A percentile compares a stretch with the other conserved stretches of the same genome.
Evolutionary conservation across 2,797 vertebrate species (phyloP).

Genomic region (Lophius americanus): DNA sequence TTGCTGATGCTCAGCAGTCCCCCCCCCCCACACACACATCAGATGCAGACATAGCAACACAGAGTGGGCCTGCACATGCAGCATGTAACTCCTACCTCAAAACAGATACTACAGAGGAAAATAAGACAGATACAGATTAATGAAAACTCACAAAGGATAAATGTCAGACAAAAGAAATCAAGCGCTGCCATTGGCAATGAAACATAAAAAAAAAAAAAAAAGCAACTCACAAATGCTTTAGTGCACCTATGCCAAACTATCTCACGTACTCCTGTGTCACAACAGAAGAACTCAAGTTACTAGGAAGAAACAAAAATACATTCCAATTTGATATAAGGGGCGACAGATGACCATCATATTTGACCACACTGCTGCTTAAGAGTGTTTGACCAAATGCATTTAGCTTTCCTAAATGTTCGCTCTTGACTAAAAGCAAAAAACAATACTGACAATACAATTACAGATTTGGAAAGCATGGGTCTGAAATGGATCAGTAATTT

Average conservation of each 20-base stretch:
- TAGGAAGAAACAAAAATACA: slow-evolving; percentile 84
- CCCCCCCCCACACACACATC: slow-evolving; percentile 18
- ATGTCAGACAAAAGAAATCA: slow-evolving; percentile 33
- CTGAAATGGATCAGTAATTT: slow-evolving; percentile 3
- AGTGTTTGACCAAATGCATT: slow-evolving; percentile 21
- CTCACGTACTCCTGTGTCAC: slow-evolving; percentile 43
- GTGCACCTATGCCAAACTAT: slow-evolving; percentile 78
- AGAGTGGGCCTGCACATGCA: slow-evolving; percentile 23
- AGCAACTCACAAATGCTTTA: slow-evolving; percentile 48
- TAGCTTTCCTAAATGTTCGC: not conserved
- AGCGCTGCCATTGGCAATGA: slow-evolving; percentile 24
- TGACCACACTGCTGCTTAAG: too few relatives aligned
- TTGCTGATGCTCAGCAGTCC: slow-evolving; percentile 74
- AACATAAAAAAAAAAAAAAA: slow-evolving; percentile 39
- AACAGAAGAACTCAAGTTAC: slow-evolving; percentile 85
- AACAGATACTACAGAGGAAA: not conserved
- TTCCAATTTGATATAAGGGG: slow-evolving; percentile 77
- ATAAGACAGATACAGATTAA: slow-evolving; percentile 10
- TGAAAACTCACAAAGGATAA: slow-evolving; percentile 38
- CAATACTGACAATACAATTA: slow-evolving; percentile 11
- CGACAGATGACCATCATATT: slow-evolving; percentile 17
- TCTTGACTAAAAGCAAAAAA: not conserved
- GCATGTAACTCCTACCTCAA: slow-evolving; percentile 1
- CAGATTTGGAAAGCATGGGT: slow-evolving; percentile 2
- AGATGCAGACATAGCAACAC: slow-evolving; percentile 47